These are phyloP conservation scores for Berghia stephanieae DNA, from an alignment of 1,140 invertebrate species.

Conservation along the genomic window DNA sequence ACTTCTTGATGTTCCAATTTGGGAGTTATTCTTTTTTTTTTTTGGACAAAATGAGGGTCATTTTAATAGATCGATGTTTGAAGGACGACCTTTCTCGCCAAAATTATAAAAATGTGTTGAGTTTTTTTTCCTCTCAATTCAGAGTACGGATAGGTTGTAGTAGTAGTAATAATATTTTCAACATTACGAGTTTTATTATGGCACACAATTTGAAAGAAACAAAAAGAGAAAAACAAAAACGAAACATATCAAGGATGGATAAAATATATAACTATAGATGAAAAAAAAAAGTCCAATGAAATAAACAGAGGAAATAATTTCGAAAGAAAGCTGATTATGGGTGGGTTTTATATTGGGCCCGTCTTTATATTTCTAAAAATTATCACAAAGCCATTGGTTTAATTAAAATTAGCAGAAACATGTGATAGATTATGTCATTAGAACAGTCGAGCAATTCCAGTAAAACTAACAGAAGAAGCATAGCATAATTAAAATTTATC, in stretches of 20 bases:
- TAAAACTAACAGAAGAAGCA: conserved; percentile 10
- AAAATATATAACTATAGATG: not conserved
- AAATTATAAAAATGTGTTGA: no score
- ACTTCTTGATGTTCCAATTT: no score
- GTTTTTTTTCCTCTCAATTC: no score
- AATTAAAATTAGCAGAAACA: not conserved
- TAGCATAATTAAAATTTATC: no score
- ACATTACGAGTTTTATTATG: not conserved
- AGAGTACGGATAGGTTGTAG: not conserved
- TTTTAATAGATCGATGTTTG: no score
- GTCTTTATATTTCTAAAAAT: no score
- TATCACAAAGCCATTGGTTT: no score
- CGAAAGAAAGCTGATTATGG: not conserved
- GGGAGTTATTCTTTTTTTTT: not conserved
- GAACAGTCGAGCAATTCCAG: not conserved
- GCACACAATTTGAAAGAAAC: not conserved
- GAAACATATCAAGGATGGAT: not conserved
- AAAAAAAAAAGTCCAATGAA: not conserved
- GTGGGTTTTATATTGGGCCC: not conserved
- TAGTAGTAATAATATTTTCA: not conserved
- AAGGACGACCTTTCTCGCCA: no score
- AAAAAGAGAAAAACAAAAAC: not conserved
- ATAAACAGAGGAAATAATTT: not conserved
- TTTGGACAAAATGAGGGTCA: not conserved
- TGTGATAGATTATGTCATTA: not conserved